Conservation (phyloP, 2,888 invertebrate genomes). For the Pollenia amentaria region DNA sequence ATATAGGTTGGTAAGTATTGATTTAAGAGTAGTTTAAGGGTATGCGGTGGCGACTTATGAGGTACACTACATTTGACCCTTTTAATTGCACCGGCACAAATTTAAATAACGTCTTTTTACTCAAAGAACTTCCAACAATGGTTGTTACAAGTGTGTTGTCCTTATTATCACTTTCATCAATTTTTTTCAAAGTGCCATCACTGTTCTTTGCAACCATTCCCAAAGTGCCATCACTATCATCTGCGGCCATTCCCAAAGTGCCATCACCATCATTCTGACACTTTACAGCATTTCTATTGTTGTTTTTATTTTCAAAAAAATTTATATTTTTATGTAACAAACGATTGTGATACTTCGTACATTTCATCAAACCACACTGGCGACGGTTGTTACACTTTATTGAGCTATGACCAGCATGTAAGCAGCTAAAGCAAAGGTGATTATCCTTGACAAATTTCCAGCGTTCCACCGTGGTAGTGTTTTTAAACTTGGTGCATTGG, state of each 20-base stretch:
- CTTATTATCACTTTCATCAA: background rate
- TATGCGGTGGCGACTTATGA: too few species aligned
- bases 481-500: too few species aligned
- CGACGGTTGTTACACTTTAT: conserved; percentile 9
- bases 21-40: too few species aligned
- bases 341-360: too few species aligned
- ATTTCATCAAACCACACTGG: background rate
- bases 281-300: too few species aligned
- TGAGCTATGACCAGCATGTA: conserved; percentile 7
- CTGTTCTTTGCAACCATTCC: background rate
- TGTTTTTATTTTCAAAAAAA: too few species aligned
- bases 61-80: conserved; percentile 30
- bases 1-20: too few species aligned
- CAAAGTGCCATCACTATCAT: background rate
- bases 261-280: too few species aligned
- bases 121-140: conserved; percentile 2
- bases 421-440: conserved; percentile 15
- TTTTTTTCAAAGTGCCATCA: background rate
- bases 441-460: conserved; percentile 25
- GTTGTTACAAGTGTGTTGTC: conserved; percentile 29
- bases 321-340: too few species aligned
- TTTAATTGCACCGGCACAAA: conserved; percentile 53
- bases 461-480: background rate
- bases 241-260: too few species aligned
- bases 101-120: conserved; percentile 51